Conservation (phyloP, 2,113 vertebrate genomes). For the Psittacula cyanocephala region DNA sequence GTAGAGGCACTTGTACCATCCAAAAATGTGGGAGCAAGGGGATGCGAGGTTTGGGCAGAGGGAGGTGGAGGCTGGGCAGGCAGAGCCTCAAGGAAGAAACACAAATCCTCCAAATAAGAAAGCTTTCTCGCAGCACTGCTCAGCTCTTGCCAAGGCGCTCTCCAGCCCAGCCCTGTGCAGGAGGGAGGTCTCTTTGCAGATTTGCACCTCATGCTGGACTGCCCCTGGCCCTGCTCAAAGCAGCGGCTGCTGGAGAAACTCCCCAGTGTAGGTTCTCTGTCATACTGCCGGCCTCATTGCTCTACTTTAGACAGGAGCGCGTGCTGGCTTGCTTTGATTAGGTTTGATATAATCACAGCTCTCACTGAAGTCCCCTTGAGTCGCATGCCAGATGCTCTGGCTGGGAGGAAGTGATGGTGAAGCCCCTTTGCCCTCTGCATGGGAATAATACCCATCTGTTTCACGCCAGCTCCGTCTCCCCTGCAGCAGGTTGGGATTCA, state of each 20-base stretch:
- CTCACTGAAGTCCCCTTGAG: neutral
- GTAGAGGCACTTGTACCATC: neutral
- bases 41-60: neutral
- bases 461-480: neutral
- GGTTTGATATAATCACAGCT: constrained; percentile 1
- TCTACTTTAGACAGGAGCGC: neutral
- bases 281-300: neutral
- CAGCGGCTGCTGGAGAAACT: neutral
- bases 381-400: neutral
- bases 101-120: neutral
- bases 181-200: neutral
- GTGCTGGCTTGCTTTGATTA: neutral
- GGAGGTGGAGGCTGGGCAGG: neutral
- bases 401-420: neutral
- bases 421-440: neutral
- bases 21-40: neutral
- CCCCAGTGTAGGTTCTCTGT: neutral
- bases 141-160: neutral
- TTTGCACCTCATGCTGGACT: neutral
- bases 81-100: neutral
- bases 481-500: neutral
- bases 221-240: neutral
- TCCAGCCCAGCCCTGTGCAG: neutral
- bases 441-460: neutral
- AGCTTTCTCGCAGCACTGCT: neutral